Conservation (phyloP, 2,888 invertebrate species). For the Proisotoma minuta region DNA sequence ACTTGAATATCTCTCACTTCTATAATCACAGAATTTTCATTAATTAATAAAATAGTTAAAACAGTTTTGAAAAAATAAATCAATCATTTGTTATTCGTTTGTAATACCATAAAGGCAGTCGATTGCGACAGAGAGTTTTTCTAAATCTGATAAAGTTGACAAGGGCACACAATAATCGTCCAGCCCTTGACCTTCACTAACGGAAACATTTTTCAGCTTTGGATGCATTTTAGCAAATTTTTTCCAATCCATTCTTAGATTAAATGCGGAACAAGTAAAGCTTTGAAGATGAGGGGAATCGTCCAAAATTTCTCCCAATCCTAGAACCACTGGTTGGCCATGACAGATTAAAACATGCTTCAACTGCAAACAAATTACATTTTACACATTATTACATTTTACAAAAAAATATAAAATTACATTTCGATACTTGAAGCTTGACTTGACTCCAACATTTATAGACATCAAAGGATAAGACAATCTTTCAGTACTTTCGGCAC, state of each 20-base stretch:
- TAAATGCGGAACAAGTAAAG: constrained; percentile 36
- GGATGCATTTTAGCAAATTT: constrained; percentile 34
- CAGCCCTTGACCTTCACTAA: constrained; percentile 30
- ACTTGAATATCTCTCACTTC: constrained; percentile 34
- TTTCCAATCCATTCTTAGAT: constrained; percentile 41
- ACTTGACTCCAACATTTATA: not conserved
- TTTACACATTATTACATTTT: not conserved
- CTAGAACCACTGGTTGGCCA: constrained; percentile 32
- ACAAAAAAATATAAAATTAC: not conserved
- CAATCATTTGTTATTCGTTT: not conserved
- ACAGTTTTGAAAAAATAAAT: constrained; percentile 7
- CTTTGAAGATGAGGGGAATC: constrained; percentile 29
- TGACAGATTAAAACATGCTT: constrained; percentile 28
- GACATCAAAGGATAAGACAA: not conserved
- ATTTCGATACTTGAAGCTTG: not conserved
- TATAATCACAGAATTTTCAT: constrained; percentile 7
- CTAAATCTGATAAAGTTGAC: constrained; percentile 21
- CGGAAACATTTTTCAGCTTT: constrained; percentile 27
- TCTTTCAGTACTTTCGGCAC: not conserved
- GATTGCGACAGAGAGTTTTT: constrained; percentile 35
- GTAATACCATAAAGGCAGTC: constrained; percentile 35
- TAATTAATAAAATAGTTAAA: not conserved
- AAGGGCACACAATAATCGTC: constrained; percentile 38
- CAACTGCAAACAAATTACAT: constrained; percentile 11
- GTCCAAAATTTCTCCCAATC: constrained; percentile 32